Evolutionary conservation across 2,888 invertebrate genomes (phyloP).

Genomic region (Oligia fasciuncula): DNA sequence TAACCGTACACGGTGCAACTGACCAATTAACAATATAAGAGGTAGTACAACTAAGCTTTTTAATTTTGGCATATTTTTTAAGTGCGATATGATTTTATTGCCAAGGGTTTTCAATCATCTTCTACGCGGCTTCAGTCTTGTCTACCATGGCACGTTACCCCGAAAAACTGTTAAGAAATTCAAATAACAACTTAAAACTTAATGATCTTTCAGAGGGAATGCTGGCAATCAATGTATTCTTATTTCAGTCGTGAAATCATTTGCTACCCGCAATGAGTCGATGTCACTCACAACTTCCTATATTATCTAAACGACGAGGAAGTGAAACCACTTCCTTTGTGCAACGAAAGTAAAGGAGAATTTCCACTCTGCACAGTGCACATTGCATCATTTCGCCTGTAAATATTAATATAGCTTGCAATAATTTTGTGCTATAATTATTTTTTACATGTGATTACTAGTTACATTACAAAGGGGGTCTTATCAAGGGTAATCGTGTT

Average conservation of each 20-base stretch:
- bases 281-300: conserved; percentile 67
- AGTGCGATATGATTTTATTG: not conserved
- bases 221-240: conserved; percentile 30
- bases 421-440: not conserved
- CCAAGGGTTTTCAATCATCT: not conserved
- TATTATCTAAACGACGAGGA: conserved; percentile 67
- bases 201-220: conserved; percentile 38
- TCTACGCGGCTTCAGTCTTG: not conserved
- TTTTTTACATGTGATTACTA: not conserved
- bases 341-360: conserved; percentile 61
- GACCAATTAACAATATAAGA: conserved; percentile 1
- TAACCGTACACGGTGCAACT: not conserved
- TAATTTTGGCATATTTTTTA: not conserved
- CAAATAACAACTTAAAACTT: conserved; percentile 24
- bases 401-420: conserved; percentile 4
- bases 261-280: conserved; percentile 59
- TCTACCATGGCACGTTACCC: not conserved
- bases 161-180: not conserved
- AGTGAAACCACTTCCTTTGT: conserved; percentile 68
- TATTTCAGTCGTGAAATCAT: conserved; percentile 42
- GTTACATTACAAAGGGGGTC: not conserved
- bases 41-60: not conserved
- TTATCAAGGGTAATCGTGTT: not conserved
- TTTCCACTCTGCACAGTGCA: conserved; percentile 57
- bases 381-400: conserved; percentile 11